A percentile compares a stretch with the other conserved stretches of the same genome.
phyloP scores from a whole-genome alignment of 2,113 vertebrate species.

The Indicator indicator region DNA sequence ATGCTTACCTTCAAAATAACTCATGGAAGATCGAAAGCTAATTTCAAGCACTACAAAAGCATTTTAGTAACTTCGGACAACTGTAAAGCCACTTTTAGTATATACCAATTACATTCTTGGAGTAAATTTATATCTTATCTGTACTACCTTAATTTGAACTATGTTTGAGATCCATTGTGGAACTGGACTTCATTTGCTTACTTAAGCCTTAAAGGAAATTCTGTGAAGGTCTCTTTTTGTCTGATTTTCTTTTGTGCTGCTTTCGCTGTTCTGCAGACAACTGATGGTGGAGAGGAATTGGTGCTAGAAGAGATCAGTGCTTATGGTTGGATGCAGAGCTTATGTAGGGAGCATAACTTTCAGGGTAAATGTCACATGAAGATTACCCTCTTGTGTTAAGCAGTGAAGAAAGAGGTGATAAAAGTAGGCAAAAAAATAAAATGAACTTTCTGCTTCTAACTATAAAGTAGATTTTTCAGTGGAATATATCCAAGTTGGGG shows the following conservation, averaged over 20 bases:
- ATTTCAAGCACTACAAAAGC: background rate
- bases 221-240: background rate
- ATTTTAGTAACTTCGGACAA: background rate
- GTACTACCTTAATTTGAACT: background rate
- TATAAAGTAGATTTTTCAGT: background rate
- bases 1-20: background rate
- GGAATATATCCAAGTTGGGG: background rate
- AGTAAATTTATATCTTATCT: background rate
- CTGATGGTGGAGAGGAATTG: background rate
- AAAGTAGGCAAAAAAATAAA: background rate
- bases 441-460: background rate
- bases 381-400: background rate
- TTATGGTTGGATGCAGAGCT: background rate
- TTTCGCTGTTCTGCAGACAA: background rate
- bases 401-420: background rate
- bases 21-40: background rate
- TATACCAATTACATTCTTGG: background rate
- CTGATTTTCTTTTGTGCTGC: background rate
- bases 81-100: background rate
- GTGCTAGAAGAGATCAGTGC: background rate
- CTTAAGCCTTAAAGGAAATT: background rate
- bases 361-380: background rate
- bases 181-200: background rate
- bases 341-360: background rate
- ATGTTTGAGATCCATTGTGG: background rate